A percentile compares a stretch with the other conserved stretches of the same genome.
These are phyloP conservation scores for Coturnix japonica DNA, from an alignment of 2,113 vertebrate genomes.

Conservation along the genomic window DNA sequence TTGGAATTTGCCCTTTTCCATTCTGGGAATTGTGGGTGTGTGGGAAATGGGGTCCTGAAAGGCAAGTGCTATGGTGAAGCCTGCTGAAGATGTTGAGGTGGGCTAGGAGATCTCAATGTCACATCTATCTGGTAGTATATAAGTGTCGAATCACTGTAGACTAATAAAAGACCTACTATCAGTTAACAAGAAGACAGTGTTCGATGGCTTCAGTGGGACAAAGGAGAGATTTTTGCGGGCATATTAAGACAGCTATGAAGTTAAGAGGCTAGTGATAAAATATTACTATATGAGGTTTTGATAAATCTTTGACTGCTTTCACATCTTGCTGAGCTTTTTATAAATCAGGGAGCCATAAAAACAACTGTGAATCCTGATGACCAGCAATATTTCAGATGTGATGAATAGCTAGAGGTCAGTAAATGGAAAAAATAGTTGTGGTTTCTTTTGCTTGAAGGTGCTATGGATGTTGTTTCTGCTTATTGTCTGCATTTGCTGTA, in stretches of 20 bases:
- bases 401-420: neutral
- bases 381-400: neutral
- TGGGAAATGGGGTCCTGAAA: neutral
- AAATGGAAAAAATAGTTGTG: neutral
- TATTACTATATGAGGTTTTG: neutral
- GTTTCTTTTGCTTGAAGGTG: neutral
- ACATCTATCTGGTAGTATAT: accelerated
- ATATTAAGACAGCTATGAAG: neutral
- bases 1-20: neutral
- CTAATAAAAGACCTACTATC: no score
- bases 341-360: neutral
- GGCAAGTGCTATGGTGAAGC: neutral
- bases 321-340: neutral
- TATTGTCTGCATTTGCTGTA: neutral
- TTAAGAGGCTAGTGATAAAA: neutral
- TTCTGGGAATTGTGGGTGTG: neutral
- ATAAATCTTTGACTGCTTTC: neutral
- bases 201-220: neutral
- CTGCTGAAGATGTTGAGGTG: accelerated
- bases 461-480: neutral
- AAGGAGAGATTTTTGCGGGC: neutral
- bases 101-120: accelerated
- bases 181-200: no score
- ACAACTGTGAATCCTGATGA: neutral
- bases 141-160: neutral